A percentile compares a stretch with the other conserved stretches of the same genome.
phyloP scores from a whole-genome alignment of 2,797 vertebrate genomes.

The Phoxinus dragarum region DNA sequence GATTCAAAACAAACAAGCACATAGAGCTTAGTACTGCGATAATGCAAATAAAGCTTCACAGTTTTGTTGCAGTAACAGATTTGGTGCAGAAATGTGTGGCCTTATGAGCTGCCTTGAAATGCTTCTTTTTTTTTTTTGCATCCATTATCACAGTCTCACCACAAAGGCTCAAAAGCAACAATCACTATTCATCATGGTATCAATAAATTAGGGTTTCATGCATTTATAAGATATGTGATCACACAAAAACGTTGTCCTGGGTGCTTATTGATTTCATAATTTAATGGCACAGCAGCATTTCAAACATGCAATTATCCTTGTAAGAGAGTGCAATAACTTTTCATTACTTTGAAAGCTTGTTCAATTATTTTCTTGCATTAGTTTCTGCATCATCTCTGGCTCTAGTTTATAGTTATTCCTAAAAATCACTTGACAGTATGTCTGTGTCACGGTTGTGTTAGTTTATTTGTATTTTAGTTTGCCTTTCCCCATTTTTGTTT shows the following conservation, averaged over 20 bases:
- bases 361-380: not conserved
- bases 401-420: not conserved
- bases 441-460: not conserved
- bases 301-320: not conserved
- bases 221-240: not conserved
- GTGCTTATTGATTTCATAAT: slow-evolving; percentile 11
- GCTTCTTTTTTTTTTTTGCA: not conserved
- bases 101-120: not conserved
- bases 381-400: not conserved
- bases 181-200: not conserved
- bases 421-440: not conserved
- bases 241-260: not conserved
- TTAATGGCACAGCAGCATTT: not conserved
- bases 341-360: not conserved
- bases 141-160: slow-evolving; percentile 8
- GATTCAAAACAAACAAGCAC: slow-evolving; percentile 50
- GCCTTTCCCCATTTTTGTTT: not conserved
- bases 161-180: not conserved
- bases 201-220: not conserved
- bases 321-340: slow-evolving; percentile 8
- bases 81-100: not conserved
- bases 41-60: not conserved
- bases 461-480: not conserved
- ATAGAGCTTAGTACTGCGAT: slow-evolving; percentile 17
- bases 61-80: not conserved